A percentile compares a stretch with the other conserved stretches of the same genome.
Evolutionary conservation across 2,113 vertebrate species (phyloP).

Genomic region (Speoplatyrhinus poulsoni): DNA sequence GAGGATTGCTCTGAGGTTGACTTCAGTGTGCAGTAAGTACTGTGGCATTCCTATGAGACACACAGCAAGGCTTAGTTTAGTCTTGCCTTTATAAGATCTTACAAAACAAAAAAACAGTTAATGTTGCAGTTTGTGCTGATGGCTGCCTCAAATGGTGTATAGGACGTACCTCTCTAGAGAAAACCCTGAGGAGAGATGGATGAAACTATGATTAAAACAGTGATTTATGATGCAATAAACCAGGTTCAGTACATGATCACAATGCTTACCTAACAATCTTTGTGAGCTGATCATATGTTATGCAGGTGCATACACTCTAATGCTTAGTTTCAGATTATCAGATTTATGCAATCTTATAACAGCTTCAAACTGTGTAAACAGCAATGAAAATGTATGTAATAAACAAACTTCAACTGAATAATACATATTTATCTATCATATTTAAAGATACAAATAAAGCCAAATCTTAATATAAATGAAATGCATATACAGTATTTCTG

Average conservation of each 20-base stretch:
- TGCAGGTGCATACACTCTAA: not conserved
- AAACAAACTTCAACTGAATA: too few relatives aligned
- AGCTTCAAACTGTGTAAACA: not conserved
- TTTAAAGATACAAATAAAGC: too few relatives aligned
- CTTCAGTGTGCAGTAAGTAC: constrained; percentile 6
- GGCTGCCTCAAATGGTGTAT: not conserved
- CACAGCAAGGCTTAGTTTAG: not conserved
- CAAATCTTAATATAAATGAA: too few relatives aligned
- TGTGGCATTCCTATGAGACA: constrained; percentile 6
- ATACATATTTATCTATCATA: too few relatives aligned
- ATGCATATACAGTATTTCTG: too few relatives aligned
- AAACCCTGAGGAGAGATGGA: not conserved
- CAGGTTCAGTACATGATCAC: not conserved
- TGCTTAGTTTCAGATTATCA: not conserved
- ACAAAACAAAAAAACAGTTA: not conserved
- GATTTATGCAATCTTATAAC: not conserved
- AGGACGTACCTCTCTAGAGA: not conserved
- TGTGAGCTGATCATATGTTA: not conserved
- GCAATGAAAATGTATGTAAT: too few relatives aligned
- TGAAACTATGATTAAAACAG: constrained; percentile 10
- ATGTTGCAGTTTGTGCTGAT: not conserved
- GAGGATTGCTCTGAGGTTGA: not conserved
- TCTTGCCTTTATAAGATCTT: not conserved
- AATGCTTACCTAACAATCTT: constrained; percentile 8
- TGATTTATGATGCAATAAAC: constrained; percentile 19